Evolutionary conservation across 2,113 vertebrate genomes (phyloP).

Genomic region (Chlorocebus sabaeus): DNA sequence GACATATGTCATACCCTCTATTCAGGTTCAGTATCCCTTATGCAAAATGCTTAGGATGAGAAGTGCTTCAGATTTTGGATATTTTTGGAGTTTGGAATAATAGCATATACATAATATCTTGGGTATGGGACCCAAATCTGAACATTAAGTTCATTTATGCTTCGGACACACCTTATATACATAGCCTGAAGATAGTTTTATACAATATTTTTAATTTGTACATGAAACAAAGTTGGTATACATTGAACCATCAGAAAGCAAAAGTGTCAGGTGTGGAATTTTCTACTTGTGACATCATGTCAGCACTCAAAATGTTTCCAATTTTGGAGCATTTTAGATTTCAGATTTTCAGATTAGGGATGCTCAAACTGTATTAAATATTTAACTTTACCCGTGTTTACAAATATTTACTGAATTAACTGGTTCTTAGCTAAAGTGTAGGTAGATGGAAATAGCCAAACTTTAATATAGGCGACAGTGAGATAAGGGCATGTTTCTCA

Average conservation of each 20-base stretch:
- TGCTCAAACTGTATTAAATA: constrained; percentile 11
- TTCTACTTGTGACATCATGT: not conserved
- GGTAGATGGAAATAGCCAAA: not conserved
- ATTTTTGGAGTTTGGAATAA: not conserved
- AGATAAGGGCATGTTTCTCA: not conserved
- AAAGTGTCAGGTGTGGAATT: not conserved
- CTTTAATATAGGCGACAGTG: not conserved
- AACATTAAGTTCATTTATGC: not conserved
- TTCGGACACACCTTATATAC: not conserved
- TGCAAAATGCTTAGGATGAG: not conserved
- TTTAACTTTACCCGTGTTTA: constrained; percentile 40
- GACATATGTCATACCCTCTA: not conserved
- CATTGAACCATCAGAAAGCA: not conserved
- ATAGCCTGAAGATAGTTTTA: not conserved
- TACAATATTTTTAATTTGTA: not conserved
- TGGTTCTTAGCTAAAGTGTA: constrained; percentile 40
- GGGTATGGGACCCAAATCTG: not conserved
- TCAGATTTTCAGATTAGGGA: not conserved
- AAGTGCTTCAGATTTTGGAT: not conserved
- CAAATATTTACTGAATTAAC: constrained; percentile 31
- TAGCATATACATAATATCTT: not conserved
- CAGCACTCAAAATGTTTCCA: not conserved
- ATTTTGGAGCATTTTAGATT: not conserved
- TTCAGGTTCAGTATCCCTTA: not conserved
- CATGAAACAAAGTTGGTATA: not conserved